Conservation (phyloP, 2,888 invertebrate genomes). For the Pocota personata region DNA sequence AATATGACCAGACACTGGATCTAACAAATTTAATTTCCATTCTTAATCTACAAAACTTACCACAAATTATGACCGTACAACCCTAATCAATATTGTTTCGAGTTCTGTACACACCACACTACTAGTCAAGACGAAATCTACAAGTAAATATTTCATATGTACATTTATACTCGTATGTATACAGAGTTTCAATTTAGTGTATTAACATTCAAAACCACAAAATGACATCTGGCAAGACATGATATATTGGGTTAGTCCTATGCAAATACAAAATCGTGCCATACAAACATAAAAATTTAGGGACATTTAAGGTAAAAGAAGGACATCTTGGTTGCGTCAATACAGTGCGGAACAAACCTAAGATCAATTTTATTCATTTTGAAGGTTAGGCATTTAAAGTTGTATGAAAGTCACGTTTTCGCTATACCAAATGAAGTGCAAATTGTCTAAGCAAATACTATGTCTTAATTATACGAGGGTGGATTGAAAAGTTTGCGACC, state of each 20-base stretch:
- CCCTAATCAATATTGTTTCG: neutral
- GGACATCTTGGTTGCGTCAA: neutral
- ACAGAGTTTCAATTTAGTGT: neutral
- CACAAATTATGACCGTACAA: neutral
- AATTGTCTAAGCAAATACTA: no score
- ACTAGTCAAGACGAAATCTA: neutral
- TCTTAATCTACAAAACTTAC: neutral
- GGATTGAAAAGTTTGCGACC: no score
- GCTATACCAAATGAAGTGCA: no score
- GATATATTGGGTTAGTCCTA: neutral
- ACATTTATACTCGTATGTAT: no score
- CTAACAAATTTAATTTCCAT: neutral
- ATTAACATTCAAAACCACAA: neutral
- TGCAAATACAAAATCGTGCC: neutral
- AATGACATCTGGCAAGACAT: conserved; percentile 2
- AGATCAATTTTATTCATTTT: neutral
- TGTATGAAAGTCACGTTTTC: no score
- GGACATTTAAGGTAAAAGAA: neutral
- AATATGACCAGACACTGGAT: neutral
- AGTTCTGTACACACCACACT: neutral
- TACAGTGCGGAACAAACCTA: neutral
- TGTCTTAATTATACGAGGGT: no score
- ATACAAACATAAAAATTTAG: neutral
- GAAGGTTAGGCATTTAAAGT: neutral
- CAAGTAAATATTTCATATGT: neutral